These are phyloP conservation scores for Ammodramus savannarum DNA, from an alignment of 2,113 vertebrate genomes.

Conservation along the genomic window DNA sequence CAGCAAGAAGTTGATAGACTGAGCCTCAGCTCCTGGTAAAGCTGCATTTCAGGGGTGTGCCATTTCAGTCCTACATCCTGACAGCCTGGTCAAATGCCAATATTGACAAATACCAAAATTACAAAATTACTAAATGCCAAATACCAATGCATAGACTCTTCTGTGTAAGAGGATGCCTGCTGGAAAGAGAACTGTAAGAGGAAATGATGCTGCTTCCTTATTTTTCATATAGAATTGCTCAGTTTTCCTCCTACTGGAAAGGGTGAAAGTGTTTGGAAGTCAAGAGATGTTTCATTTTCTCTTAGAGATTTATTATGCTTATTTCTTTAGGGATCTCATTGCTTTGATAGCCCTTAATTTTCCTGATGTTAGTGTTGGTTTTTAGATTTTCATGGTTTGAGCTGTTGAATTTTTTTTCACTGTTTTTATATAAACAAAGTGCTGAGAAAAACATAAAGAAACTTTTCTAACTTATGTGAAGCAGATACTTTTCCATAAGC, in stretches of 20 bases:
- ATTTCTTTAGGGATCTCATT: not conserved
- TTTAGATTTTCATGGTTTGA: not conserved
- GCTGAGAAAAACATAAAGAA: not conserved
- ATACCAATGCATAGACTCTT: not conserved
- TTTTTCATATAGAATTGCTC: not conserved
- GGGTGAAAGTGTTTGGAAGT: not conserved
- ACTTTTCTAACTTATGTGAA: not conserved
- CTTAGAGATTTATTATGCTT: not conserved
- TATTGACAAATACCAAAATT: not conserved
- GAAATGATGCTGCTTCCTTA: not conserved
- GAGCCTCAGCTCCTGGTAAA: not conserved
- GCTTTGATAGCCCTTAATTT: not conserved
- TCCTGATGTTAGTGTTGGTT: not conserved
- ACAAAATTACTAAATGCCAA: not conserved
- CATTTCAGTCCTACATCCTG: not conserved
- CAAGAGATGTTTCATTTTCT: not conserved
- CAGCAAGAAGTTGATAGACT: not conserved
- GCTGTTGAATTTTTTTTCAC: not conserved
- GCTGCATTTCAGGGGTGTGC: not conserved
- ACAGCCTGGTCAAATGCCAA: not conserved
- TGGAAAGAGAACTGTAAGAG: not conserved
- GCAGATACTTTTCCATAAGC: constrained; percentile 32
- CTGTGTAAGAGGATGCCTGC: not conserved
- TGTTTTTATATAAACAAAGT: not conserved
- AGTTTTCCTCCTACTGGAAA: not conserved